These are phyloP conservation scores for Nasonia giraulti DNA, from an alignment of 1,140 invertebrate species.

Conservation along the genomic window DNA sequence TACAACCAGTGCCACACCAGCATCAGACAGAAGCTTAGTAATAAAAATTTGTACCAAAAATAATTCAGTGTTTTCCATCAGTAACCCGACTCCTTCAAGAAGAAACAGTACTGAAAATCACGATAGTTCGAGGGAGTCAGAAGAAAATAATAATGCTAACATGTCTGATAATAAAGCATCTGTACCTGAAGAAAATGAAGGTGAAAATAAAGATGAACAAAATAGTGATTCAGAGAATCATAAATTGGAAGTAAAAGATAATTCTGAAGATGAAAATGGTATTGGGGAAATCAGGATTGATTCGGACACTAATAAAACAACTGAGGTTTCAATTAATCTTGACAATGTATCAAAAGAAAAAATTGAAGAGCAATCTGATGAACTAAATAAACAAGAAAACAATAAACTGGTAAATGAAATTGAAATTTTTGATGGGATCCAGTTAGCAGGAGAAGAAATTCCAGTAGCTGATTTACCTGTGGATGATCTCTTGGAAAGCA, in stretches of 20 bases:
- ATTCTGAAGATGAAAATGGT: constrained; percentile 32
- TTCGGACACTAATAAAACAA: constrained; percentile 43
- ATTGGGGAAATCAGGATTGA: constrained; percentile 44
- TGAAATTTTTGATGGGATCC: constrained; percentile 61
- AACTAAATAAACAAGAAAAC: constrained; percentile 46
- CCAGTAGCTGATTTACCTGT: constrained; percentile 83
- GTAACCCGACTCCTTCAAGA: constrained; percentile 50
- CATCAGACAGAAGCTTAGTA: constrained; percentile 68
- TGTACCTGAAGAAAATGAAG: constrained; percentile 21
- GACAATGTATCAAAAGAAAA: constrained; percentile 49
- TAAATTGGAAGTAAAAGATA: constrained; percentile 60
- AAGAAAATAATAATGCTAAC: constrained; percentile 69
- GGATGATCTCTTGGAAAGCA: constrained; percentile 82
- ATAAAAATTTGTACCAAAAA: constrained; percentile 72
- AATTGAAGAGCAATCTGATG: constrained; percentile 32
- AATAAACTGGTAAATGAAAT: constrained; percentile 45
- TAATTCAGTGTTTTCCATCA: constrained; percentile 69
- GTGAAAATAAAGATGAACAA: constrained; percentile 39
- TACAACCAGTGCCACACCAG: constrained; percentile 54
- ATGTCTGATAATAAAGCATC: constrained; percentile 51
- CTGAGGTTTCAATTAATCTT: constrained; percentile 29
- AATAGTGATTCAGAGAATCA: constrained; percentile 65
- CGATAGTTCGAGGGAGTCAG: constrained; percentile 58
- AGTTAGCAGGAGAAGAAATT: constrained; percentile 78
- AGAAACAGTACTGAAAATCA: constrained; percentile 51